phyloP scores from a whole-genome alignment of 2,797 vertebrate genomes.

The Centropyge bicolor region DNA sequence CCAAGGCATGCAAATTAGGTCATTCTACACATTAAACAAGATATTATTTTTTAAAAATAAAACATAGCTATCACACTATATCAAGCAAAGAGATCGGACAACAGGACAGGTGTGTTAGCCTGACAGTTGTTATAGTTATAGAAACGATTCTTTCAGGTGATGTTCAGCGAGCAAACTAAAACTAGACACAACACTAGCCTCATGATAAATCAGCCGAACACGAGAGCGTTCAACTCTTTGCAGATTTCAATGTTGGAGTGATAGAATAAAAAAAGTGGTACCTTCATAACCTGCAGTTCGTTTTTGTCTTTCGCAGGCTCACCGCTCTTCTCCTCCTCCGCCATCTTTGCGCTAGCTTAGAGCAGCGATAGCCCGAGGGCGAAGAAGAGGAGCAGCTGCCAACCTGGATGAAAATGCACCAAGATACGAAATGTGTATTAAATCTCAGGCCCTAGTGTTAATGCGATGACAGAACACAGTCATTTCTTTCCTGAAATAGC shows the following conservation, averaged over 20 bases:
- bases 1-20: not conserved
- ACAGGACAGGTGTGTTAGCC: not conserved
- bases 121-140: slow-evolving; percentile 70
- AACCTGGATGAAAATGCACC: not conserved
- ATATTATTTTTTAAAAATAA: not conserved
- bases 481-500: not conserved
- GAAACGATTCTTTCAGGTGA: slow-evolving; percentile 47
- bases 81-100: not conserved
- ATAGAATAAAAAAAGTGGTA: slow-evolving; percentile 9
- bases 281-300: slow-evolving; percentile 81
- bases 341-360: slow-evolving; percentile 79
- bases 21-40: not conserved
- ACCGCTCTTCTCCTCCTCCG: slow-evolving; percentile 80
- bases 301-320: slow-evolving; percentile 75
- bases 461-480: rapidly evolving
- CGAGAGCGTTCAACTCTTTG: rapidly evolving
- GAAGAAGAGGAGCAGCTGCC: not conserved
- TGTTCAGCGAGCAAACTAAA: not conserved
- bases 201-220: not conserved
- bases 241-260: rapidly evolving
- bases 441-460: rapidly evolving
- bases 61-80: not conserved
- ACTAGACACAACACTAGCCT: not conserved
- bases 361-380: not conserved
- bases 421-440: not conserved